phyloP scores from a whole-genome alignment of 1,140 invertebrate genomes.

The Zaprionus lachaisei region DNA sequence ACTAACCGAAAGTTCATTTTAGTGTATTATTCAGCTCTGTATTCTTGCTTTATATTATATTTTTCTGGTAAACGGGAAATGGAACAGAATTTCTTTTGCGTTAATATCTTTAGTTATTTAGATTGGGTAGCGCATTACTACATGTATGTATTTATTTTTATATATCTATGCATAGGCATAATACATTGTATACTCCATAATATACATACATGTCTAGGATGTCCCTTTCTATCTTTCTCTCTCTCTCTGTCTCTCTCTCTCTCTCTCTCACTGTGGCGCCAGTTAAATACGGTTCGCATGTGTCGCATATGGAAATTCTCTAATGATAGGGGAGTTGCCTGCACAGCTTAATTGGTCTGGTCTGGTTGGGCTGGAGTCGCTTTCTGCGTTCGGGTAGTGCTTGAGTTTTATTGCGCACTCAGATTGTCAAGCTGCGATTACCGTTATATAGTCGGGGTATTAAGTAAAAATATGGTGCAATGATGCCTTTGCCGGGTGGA shows the following conservation, averaged over 20 bases:
- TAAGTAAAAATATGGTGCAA: background rate
- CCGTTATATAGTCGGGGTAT: background rate
- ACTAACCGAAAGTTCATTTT: slow-evolving; percentile 32
- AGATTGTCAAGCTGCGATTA: slow-evolving; percentile 60
- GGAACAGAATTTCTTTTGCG: background rate
- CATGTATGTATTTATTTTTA: too few species aligned
- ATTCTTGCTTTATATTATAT: background rate
- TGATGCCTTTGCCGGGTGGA: background rate
- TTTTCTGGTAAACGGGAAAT: background rate
- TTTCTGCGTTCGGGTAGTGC: slow-evolving; percentile 56
- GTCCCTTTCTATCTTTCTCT: background rate
- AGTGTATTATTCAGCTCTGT: slow-evolving; percentile 2
- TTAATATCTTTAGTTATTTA: background rate
- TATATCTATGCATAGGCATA: too few species aligned
- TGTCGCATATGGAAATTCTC: slow-evolving; percentile 72
- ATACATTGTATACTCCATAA: too few species aligned
- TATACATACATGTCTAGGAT: too few species aligned
- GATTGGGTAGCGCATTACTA: background rate
- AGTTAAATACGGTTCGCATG: slow-evolving; percentile 54
- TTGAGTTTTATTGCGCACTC: slow-evolving; percentile 57
- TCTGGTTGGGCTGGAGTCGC: slow-evolving; percentile 27
- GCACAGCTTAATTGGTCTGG: slow-evolving; percentile 51
- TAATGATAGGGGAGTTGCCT: slow-evolving; percentile 66
- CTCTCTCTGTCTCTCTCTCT: background rate
- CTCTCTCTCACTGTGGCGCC: slow-evolving; percentile 26